Percentiles rank a stretch among this genome's conserved stretches.
Evolutionary conservation across 2,113 vertebrate species (phyloP).

Genomic region (Stercorarius parasiticus): DNA sequence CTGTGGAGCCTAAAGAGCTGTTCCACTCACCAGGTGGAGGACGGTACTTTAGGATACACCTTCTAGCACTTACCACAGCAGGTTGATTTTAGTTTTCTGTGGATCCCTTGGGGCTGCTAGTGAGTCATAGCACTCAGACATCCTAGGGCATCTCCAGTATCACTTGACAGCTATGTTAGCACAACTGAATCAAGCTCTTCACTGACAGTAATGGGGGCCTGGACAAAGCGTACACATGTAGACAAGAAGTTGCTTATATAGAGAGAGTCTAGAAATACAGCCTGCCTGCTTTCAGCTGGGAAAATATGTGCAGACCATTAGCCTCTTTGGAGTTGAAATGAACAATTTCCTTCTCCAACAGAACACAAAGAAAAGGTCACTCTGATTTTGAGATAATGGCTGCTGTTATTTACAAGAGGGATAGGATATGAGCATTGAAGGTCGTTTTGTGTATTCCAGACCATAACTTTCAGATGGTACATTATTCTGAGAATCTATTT

Average conservation of each 20-base stretch:
- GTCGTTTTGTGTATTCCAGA: not conserved
- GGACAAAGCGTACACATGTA: rapidly evolving
- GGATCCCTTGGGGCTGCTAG: not conserved
- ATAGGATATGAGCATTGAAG: not conserved
- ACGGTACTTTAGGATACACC: not conserved
- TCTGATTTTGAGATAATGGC: not conserved
- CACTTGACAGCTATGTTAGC: not conserved
- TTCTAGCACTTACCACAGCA: not conserved
- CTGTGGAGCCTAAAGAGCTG: not conserved
- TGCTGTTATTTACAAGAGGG: not conserved
- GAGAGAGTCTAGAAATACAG: not conserved
- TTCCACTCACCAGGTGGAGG: not conserved
- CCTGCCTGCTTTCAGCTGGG: not conserved
- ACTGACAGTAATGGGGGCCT: not conserved
- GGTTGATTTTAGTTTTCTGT: not conserved
- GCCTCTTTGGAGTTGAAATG: not conserved
- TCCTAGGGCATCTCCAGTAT: not conserved
- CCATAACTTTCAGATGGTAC: not conserved
- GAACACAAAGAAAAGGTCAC: not conserved
- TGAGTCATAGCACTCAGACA: not conserved
- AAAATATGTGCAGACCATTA: not conserved
- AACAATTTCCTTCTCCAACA: not conserved
- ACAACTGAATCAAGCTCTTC: not conserved
- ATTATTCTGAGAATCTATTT: not conserved
- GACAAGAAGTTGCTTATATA: not conserved